Evolutionary conservation across 2,113 vertebrate species (phyloP).

Genomic region (Ovis canadensis): DNA sequence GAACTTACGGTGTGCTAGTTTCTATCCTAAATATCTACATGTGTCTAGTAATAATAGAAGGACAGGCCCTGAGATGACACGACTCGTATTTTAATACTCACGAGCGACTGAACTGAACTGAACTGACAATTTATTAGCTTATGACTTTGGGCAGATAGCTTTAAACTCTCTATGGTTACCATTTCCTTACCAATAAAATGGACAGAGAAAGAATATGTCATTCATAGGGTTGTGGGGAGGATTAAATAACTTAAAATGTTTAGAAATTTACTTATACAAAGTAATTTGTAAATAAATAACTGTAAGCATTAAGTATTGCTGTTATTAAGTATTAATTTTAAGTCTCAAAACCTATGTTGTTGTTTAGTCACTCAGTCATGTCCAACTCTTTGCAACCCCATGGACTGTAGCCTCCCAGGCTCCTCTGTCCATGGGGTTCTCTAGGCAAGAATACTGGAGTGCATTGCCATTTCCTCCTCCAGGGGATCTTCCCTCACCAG

Average conservation of each 20-base stretch:
- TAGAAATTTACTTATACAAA: neutral
- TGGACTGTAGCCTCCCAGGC: neutral
- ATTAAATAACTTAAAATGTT: neutral
- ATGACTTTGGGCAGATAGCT: neutral
- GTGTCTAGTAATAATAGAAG: neutral
- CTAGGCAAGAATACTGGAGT: neutral
- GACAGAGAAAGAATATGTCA: neutral
- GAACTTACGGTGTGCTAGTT: neutral
- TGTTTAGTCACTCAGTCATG: neutral
- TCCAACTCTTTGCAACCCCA: neutral
- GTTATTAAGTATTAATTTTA: neutral
- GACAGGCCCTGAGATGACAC: neutral
- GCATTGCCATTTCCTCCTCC: neutral
- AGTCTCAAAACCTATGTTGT: neutral
- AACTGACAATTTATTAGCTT: neutral
- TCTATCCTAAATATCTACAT: neutral
- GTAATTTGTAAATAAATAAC: neutral
- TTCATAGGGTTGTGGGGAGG: neutral
- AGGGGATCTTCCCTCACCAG: neutral
- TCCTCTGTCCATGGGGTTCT: neutral
- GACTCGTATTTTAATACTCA: neutral
- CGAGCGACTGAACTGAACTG: no score
- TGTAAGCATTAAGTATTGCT: neutral
- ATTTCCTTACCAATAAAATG: neutral
- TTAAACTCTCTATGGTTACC: neutral